Conservation (phyloP, 2,113 vertebrate species). For the Chaenogobius annularis region DNA sequence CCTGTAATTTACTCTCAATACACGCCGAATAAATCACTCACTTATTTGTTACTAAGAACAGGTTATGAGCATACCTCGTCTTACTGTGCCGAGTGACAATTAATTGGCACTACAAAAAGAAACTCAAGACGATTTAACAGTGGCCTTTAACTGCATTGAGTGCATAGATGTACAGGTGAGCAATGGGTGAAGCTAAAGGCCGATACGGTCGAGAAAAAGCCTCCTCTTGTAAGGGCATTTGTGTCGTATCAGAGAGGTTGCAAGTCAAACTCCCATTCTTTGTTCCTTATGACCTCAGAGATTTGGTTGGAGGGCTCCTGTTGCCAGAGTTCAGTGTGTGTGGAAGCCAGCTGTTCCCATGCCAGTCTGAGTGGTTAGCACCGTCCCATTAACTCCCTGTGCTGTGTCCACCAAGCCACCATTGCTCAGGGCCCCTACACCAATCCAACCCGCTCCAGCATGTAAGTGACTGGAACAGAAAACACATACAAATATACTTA, state of each 20-base stretch:
- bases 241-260: slow-evolving; percentile 50
- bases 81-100: slow-evolving; percentile 40
- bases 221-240: slow-evolving; percentile 49
- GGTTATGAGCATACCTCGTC: slow-evolving; percentile 12
- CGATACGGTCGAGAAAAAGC: slow-evolving; percentile 45
- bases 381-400: slow-evolving; percentile 88
- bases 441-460: slow-evolving; percentile 86
- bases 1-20: slow-evolving; percentile 22
- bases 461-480: slow-evolving; percentile 82
- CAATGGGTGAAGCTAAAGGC: slow-evolving; percentile 54
- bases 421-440: slow-evolving; percentile 77
- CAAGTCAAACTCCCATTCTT: slow-evolving; percentile 49
- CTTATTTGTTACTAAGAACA: slow-evolving; percentile 2
- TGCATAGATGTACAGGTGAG: slow-evolving; percentile 50
- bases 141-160: slow-evolving; percentile 11
- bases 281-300: slow-evolving; percentile 44
- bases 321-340: slow-evolving; percentile 81
- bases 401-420: slow-evolving; percentile 77
- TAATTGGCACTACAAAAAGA: slow-evolving; percentile 46
- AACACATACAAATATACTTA: background rate
- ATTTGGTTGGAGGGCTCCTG: slow-evolving; percentile 26
- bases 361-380: slow-evolving; percentile 86
- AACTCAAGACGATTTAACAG: no score
- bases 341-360: slow-evolving; percentile 91
- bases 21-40: background rate